These are phyloP conservation scores for Desmophyllum pertusum DNA, from an alignment of 92 coral and sea anemone genomes.

Conservation along the genomic window DNA sequence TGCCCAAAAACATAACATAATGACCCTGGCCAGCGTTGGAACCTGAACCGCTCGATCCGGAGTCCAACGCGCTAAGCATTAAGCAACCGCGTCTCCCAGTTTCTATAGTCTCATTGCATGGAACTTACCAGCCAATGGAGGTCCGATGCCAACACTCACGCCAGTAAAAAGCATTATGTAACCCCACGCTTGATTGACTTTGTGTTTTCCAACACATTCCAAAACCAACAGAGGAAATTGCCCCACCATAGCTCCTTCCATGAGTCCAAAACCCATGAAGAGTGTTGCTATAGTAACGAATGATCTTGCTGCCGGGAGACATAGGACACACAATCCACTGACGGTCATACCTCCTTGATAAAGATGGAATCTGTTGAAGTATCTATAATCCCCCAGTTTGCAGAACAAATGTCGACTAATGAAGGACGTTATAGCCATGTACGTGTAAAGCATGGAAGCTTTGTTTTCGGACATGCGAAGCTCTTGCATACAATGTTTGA, in stretches of 20 bases:
- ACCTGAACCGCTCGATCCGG: too few species aligned
- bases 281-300: constrained; percentile 34
- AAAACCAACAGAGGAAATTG: constrained; percentile 51
- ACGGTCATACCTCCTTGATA: constrained; percentile 48
- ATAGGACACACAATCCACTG: constrained; percentile 38
- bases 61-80: too few species aligned
- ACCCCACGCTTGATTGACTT: constrained; percentile 56
- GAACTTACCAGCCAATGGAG: constrained; percentile 56
- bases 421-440: constrained; percentile 47
- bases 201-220: constrained; percentile 44
- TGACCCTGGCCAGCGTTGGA: too few species aligned
- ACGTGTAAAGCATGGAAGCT: constrained; percentile 47
- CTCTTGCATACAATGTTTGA: constrained; percentile 51
- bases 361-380: constrained; percentile 53
- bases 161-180: constrained; percentile 18
- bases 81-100: too few species aligned
- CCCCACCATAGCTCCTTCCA: constrained; percentile 67
- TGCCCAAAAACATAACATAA: too few species aligned
- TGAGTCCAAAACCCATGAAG: constrained; percentile 44
- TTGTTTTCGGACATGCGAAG: constrained; percentile 37
- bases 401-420: constrained; percentile 62
- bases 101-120: too few species aligned
- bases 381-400: constrained; percentile 40
- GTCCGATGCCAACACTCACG: constrained; percentile 17
- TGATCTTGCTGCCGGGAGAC: constrained; percentile 38